phyloP scores from a whole-genome alignment of 2,797 vertebrate genomes.

The Agapornis canus region DNA sequence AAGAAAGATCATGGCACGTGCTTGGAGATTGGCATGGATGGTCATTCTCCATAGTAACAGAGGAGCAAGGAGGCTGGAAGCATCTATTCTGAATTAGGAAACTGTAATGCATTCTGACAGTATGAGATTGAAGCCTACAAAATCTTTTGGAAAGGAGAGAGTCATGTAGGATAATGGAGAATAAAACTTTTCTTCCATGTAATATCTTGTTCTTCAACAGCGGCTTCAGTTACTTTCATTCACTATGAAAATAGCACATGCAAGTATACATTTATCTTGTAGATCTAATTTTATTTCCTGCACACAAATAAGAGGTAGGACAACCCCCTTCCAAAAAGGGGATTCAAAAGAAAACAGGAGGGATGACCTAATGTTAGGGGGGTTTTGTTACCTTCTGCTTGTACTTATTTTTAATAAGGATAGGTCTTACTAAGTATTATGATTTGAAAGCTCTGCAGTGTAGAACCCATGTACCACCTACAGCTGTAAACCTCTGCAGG shows the following conservation, averaged over 20 bases:
- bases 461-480: not conserved
- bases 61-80: not conserved
- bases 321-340: not conserved
- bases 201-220: not conserved
- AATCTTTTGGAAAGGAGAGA: not conserved
- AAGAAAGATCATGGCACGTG: not conserved
- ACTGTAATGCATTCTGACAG: not conserved
- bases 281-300: not conserved
- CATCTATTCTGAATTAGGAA: not conserved
- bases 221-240: not conserved
- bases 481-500: not conserved
- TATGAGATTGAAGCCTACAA: not conserved
- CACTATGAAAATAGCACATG: not conserved
- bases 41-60: not conserved
- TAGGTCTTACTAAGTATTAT: not conserved
- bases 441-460: not conserved
- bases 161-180: not conserved
- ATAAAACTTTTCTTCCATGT: not conserved
- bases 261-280: not conserved
- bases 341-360: not conserved
- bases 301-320: not conserved
- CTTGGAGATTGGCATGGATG: not conserved
- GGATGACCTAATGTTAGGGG: not conserved
- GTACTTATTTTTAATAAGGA: not conserved
- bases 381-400: not conserved